phyloP scores from a whole-genome alignment of 2,113 vertebrate genomes.

The Eclectus roratus region DNA sequence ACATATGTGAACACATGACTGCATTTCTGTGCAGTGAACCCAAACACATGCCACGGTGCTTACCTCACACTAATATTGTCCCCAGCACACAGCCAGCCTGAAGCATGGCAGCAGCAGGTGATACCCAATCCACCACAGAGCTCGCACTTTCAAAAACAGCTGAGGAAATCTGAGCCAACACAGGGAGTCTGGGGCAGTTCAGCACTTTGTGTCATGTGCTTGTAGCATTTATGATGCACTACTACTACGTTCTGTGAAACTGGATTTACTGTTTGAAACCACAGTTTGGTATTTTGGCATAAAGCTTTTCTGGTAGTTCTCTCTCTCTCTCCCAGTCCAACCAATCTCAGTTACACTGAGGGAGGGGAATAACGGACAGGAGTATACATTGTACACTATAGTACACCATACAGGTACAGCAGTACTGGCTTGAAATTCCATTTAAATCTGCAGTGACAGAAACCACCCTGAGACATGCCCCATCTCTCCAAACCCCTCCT shows the following conservation, averaged over 20 bases:
- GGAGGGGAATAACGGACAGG: not conserved
- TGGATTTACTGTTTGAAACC: not conserved
- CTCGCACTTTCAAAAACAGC: not conserved
- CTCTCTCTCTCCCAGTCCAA: not conserved
- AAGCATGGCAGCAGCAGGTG: not conserved
- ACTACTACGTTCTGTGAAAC: not conserved
- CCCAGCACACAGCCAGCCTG: not conserved
- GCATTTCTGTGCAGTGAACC: not conserved
- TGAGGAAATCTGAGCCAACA: not conserved
- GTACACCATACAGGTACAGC: not conserved
- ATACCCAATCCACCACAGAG: not conserved
- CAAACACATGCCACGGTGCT: not conserved
- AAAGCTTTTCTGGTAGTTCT: not conserved
- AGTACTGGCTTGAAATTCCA: not conserved
- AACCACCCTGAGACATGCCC: not conserved
- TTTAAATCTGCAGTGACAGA: not conserved
- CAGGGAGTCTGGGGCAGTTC: not conserved
- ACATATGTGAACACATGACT: not conserved
- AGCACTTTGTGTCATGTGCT: not conserved
- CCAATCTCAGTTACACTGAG: not conserved
- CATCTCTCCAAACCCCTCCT: not conserved
- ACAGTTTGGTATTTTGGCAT: not conserved
- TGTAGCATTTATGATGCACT: not conserved
- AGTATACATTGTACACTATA: fast-evolving
- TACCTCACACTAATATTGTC: not conserved